Evolutionary conservation across 2,113 vertebrate species (phyloP).

Genomic region (Fregata magnificens): DNA sequence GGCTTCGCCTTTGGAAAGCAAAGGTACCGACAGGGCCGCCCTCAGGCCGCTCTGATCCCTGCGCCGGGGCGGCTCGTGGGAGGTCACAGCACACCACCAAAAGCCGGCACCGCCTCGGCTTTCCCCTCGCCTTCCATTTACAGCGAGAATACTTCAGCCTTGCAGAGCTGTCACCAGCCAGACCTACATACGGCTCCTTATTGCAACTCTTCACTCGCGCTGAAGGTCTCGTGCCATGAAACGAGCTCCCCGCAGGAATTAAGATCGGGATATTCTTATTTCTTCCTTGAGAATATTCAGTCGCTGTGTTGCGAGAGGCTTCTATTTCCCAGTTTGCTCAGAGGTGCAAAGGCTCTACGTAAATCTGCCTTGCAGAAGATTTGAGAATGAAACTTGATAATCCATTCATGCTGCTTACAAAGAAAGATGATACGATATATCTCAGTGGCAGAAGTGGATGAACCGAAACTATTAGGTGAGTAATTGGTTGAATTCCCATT

Average conservation of each 20-base stretch:
- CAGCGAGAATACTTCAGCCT: rapidly evolving
- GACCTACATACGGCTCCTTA: rapidly evolving
- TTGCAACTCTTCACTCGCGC: rapidly evolving
- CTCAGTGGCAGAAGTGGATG: background rate
- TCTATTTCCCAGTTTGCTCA: background rate
- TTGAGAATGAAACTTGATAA: no score
- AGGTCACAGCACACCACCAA: background rate
- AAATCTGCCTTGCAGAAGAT: no score
- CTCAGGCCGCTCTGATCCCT: rapidly evolving
- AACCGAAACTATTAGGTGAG: background rate
- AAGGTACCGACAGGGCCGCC: background rate
- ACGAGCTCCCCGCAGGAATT: background rate
- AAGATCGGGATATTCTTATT: background rate
- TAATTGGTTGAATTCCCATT: background rate
- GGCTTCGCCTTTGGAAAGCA: rapidly evolving
- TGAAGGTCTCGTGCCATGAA: background rate
- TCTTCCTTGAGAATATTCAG: background rate
- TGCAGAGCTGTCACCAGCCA: rapidly evolving
- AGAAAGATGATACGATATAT: background rate
- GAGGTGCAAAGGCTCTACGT: background rate
- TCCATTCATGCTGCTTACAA: no score
- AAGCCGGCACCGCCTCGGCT: background rate
- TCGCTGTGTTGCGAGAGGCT: background rate
- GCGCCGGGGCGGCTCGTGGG: background rate
- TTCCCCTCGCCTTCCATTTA: rapidly evolving